These are phyloP conservation scores for Channallabes apus DNA, from an alignment of 2,797 vertebrate genomes.

Conservation along the genomic window DNA sequence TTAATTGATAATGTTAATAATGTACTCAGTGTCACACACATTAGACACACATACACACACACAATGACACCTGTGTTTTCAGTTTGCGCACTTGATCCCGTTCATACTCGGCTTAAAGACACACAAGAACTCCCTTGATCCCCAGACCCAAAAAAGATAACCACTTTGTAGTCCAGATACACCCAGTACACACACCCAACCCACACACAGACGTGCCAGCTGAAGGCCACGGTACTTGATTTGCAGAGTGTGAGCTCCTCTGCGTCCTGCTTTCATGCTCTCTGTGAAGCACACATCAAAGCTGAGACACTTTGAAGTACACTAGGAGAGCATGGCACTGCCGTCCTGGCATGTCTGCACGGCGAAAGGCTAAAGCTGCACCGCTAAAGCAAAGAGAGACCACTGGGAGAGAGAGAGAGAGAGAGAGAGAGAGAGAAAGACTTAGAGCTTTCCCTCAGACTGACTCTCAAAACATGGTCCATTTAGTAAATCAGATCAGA, in stretches of 20 bases:
- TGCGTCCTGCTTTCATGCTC: conserved; percentile 75
- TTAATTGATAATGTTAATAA: neutral
- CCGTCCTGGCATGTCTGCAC: conserved; percentile 45
- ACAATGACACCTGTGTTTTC: neutral
- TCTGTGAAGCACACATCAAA: conserved; percentile 84
- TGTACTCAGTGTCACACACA: neutral
- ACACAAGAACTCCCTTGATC: conserved; percentile 29
- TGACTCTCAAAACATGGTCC: neutral
- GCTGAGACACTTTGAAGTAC: conserved; percentile 76
- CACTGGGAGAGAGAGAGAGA: conserved; percentile 4
- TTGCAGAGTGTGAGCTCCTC: conserved; percentile 63
- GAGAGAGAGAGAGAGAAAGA: neutral
- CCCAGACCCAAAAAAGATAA: conserved; percentile 29
- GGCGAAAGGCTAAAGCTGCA: conserved; percentile 50
- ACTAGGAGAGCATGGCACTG: conserved; percentile 61
- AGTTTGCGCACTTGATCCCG: conserved; percentile 13
- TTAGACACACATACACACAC: neutral
- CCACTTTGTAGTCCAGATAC: conserved; percentile 29
- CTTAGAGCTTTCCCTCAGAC: neutral
- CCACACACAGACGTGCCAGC: neutral
- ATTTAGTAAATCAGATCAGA: neutral
- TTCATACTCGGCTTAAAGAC: conserved; percentile 7
- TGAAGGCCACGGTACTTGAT: conserved; percentile 44
- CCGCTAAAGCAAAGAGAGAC: conserved; percentile 58
- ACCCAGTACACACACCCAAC: conserved; percentile 19